A percentile compares a stretch with the other conserved stretches of the same genome.
Conservation (phyloP, 2,888 invertebrate genomes). For the Liopterus haemorrhoidalis region DNA sequence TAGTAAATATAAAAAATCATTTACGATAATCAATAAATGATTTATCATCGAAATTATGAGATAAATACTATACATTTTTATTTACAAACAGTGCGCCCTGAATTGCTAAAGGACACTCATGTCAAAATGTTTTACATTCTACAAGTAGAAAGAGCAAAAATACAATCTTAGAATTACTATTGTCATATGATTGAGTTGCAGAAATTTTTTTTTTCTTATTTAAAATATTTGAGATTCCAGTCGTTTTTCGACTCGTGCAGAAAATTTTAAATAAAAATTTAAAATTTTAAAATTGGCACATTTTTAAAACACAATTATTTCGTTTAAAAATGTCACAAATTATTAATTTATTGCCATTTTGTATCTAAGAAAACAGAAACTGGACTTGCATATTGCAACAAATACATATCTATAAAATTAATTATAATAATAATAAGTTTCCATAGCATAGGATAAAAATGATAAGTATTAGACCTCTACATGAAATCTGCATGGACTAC, state of each 20-base stretch:
- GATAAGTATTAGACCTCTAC: too few relatives aligned
- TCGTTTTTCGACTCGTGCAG: not conserved
- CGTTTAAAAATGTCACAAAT: too few relatives aligned
- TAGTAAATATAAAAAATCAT: slow-evolving; percentile 20
- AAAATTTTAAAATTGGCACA: slow-evolving; percentile 6
- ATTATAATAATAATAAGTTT: too few relatives aligned
- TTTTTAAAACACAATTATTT: too few relatives aligned
- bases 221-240: not conserved
- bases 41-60: slow-evolving; percentile 14
- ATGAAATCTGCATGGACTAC: too few relatives aligned
- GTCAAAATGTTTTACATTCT: slow-evolving; percentile 15
- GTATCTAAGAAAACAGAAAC: too few relatives aligned
- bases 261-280: not conserved
- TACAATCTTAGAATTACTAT: slow-evolving; percentile 31
- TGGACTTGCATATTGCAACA: too few relatives aligned
- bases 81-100: slow-evolving; percentile 20
- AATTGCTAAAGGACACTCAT: not conserved
- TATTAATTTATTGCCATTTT: too few relatives aligned
- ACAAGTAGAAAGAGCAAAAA: slow-evolving; percentile 32
- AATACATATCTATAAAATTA: too few relatives aligned
- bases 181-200: slow-evolving; percentile 27
- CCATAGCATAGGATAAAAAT: too few relatives aligned
- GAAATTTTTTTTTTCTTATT: not conserved
- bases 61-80: slow-evolving; percentile 24
- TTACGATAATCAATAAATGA: slow-evolving; percentile 16